Percentiles rank a stretch among this genome's conserved stretches.
These are phyloP conservation scores for Drosophila prostipennis DNA, from an alignment of 2,888 invertebrate genomes.

Conservation along the genomic window DNA sequence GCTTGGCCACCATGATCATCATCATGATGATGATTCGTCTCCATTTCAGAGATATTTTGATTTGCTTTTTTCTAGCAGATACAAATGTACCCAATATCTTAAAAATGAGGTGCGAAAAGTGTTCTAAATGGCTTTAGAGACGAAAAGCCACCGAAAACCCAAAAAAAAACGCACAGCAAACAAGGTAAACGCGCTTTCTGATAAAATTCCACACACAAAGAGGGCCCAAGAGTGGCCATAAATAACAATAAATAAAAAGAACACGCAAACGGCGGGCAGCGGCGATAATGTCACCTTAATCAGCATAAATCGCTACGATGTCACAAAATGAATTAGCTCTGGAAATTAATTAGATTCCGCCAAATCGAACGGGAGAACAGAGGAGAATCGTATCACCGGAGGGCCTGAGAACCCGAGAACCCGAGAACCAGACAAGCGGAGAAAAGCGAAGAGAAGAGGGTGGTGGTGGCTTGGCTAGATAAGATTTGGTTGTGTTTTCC, in stretches of 20 bases:
- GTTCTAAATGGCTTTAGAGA: constrained; percentile 58
- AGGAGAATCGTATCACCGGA: background rate
- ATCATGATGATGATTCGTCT: background rate
- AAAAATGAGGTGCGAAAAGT: constrained; percentile 66
- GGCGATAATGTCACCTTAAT: constrained; percentile 50
- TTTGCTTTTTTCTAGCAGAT: constrained; percentile 22
- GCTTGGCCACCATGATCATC: constrained; percentile 5
- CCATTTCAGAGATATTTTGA: constrained; percentile 5
- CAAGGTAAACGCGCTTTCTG: constrained; percentile 36
- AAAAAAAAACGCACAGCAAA: constrained; percentile 23
- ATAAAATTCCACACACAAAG: constrained; percentile 63
- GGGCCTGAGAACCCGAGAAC: background rate
- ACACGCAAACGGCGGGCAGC: constrained; percentile 7
- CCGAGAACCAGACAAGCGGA: background rate
- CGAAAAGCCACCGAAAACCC: constrained; percentile 26
- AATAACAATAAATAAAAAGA: constrained; percentile 66
- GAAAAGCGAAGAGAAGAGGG: background rate
- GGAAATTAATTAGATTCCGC: constrained; percentile 73
- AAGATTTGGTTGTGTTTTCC: constrained; percentile 45
- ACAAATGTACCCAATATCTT: constrained; percentile 3
- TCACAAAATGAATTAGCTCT: constrained; percentile 69
- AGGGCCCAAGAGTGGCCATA: constrained; percentile 40
- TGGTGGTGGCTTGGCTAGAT: constrained; percentile 37
- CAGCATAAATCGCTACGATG: constrained; percentile 73
- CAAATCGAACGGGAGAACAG: constrained; percentile 17